Percentiles rank a stretch among this genome's conserved stretches.
phyloP scores from a whole-genome alignment of 1,140 invertebrate species.

The Aphidius gifuensis region DNA sequence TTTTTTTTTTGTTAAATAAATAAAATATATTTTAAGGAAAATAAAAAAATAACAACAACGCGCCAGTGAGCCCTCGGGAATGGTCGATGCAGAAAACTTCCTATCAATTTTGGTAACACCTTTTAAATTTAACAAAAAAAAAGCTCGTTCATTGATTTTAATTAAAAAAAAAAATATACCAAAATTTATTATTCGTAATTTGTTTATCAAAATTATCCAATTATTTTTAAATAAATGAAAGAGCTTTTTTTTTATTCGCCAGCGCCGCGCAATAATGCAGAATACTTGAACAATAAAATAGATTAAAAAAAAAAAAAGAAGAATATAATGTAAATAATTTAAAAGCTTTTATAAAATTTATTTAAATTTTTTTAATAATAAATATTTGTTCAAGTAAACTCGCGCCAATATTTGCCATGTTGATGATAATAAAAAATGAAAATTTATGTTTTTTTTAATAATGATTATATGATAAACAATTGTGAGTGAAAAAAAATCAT shows the following conservation, averaged over 20 bases:
- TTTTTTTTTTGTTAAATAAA: too few relatives aligned
- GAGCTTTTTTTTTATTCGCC: constrained; percentile 27
- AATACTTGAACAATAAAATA: constrained; percentile 42
- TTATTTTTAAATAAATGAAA: constrained; percentile 11
- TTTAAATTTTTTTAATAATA: constrained; percentile 6
- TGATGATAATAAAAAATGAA: constrained; percentile 22
- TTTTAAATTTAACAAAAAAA: constrained; percentile 14
- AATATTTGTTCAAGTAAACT: constrained; percentile 44
- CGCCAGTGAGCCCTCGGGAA: constrained; percentile 43
- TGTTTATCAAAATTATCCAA: too few relatives aligned
- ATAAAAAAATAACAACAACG: constrained; percentile 7
- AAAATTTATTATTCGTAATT: too few relatives aligned
- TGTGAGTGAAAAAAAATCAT: constrained; percentile 29
- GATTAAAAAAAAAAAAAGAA: not conserved
- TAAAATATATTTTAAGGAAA: not conserved
- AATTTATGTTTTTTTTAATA: constrained; percentile 22
- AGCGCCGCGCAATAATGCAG: constrained; percentile 47
- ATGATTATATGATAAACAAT: constrained; percentile 19
- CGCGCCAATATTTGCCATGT: constrained; percentile 35
- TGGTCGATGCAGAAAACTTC: constrained; percentile 46
- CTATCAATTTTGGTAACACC: constrained; percentile 25
- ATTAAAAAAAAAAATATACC: not conserved
- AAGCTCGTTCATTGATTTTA: constrained; percentile 2
- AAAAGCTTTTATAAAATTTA: not conserved
- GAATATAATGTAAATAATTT: constrained; percentile 6